phyloP scores from a whole-genome alignment of 2,113 vertebrate genomes.

The Melanotaenia duboulayi region DNA sequence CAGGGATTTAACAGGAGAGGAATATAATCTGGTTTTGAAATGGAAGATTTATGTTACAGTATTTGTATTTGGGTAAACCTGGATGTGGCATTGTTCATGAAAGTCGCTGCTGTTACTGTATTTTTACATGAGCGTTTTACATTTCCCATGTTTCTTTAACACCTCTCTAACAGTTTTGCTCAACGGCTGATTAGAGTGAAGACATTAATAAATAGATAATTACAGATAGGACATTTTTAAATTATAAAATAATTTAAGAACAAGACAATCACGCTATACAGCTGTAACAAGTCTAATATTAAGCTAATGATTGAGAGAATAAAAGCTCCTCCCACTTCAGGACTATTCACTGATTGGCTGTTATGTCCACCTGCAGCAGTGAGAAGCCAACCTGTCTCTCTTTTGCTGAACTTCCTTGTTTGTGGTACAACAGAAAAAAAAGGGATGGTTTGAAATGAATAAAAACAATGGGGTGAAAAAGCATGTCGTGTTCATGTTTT shows the following conservation, averaged over 20 bases:
- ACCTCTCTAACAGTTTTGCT: no score
- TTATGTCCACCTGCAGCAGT: background rate
- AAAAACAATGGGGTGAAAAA: background rate
- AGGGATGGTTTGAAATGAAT: background rate
- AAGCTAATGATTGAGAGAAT: background rate
- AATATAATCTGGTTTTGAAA: conserved; percentile 5
- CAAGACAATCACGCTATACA: no score
- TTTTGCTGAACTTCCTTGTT: background rate
- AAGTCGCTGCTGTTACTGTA: conserved; percentile 3
- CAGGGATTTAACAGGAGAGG: background rate
- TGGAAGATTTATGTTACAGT: background rate
- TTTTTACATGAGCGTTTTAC: background rate
- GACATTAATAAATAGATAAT: background rate
- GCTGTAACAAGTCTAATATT: no score
- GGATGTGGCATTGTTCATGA: background rate
- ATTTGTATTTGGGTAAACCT: conserved; percentile 6
- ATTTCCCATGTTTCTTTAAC: background rate
- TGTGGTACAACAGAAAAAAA: background rate
- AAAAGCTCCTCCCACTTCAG: background rate
- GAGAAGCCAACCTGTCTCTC: background rate
- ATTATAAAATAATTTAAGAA: no score
- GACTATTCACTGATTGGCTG: background rate
- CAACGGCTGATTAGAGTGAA: background rate
- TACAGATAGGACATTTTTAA: background rate
- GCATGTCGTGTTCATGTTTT: no score